Base-by-base conservation (phyloP, 2,113 vertebrate genomes). In the Sterna hirundo region DNA sequence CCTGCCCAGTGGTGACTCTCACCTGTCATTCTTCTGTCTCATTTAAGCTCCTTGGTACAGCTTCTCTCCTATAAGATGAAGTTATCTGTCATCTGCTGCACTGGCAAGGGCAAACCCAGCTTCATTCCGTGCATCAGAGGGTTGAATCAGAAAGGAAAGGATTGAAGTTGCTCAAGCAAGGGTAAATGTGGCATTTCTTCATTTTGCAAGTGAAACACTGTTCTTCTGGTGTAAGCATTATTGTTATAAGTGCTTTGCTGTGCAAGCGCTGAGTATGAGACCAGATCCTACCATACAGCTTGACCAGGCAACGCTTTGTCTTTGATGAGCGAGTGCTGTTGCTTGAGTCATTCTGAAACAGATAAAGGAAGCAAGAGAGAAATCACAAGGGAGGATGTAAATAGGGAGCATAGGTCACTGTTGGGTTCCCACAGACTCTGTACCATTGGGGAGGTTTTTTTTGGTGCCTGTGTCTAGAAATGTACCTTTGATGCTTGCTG, bases 271-370 rank as follows among this genome's bases (percentile, higher is more conserved):
- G 65, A 69, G 34, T 42, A 4, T 78, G 49, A 79, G 88, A 87
- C 74, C 30, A 55, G 81, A 60, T 65, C 65, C 49, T 62, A 61
- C 70, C 34, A 46, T 62, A 46, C 38, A 54, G 30, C 70, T 69
- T 89, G 86, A 91, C 74, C 61, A 76, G 74, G 52, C 55, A 91
- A 46, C 0, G 1, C 49, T 87, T 54, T 58, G 54, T 69, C 85
- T 90, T 69, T 82, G 94, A 68, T 20, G 16, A 61, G 22, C 0
- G 14, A 94, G 29, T 68, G 74, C 60, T 89, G 34, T 29, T 91
- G 38, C 52, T 94, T 86, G 86, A 96, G 65, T 96, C 74, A 91
- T 95, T 87, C 83, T 91, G 74, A 97, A 91, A 94, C 25, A 92
- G 83, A 83, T 65, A 60, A 92, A 89, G 58, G 62, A 95, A 94